Conservation (phyloP, 2,888 invertebrate genomes). For the Portevinia maculata region DNA sequence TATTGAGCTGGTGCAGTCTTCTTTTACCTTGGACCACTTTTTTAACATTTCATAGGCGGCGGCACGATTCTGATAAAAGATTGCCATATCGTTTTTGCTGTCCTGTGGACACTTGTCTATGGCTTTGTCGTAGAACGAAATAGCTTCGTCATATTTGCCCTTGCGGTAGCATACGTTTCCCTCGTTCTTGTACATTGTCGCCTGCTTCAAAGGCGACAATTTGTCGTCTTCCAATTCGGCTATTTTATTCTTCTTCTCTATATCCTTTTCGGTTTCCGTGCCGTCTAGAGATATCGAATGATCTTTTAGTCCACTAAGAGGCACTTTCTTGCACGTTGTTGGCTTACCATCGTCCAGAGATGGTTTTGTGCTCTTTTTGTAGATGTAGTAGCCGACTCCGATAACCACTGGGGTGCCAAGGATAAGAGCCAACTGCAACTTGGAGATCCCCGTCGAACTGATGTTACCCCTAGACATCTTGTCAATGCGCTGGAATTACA, state of each 20-base stretch:
- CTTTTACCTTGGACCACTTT: slow-evolving; percentile 92
- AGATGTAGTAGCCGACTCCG: slow-evolving; percentile 89
- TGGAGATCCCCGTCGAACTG: slow-evolving; percentile 83
- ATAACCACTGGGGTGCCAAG: slow-evolving; percentile 92
- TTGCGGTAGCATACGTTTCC: slow-evolving; percentile 94
- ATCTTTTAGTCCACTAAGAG: slow-evolving; percentile 84
- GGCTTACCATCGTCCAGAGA: slow-evolving; percentile 70
- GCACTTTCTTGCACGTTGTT: slow-evolving; percentile 83
- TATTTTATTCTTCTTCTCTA: slow-evolving; percentile 82
- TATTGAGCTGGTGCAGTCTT: slow-evolving; percentile 93
- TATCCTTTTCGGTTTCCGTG: slow-evolving; percentile 82
- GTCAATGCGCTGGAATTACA: slow-evolving; percentile 53
- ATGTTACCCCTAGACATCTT: slow-evolving; percentile 75
- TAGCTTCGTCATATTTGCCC: slow-evolving; percentile 95
- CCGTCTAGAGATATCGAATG: slow-evolving; percentile 86
- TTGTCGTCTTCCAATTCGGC: slow-evolving; percentile 78
- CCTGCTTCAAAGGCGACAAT: slow-evolving; percentile 87
- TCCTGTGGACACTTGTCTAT: slow-evolving; percentile 93
- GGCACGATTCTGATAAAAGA: slow-evolving; percentile 97
- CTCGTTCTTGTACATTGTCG: slow-evolving; percentile 91
- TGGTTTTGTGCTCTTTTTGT: slow-evolving; percentile 70
- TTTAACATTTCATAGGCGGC: slow-evolving; percentile 96
- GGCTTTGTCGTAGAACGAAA: slow-evolving; percentile 94
- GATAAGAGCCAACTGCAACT: slow-evolving; percentile 94
- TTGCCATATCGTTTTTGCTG: slow-evolving; percentile 90